Evolutionary conservation across 2,888 invertebrate species (phyloP), one percentile per base, ranked within the genome.

Genomic region (Drosophila trichaetosa): DNA sequence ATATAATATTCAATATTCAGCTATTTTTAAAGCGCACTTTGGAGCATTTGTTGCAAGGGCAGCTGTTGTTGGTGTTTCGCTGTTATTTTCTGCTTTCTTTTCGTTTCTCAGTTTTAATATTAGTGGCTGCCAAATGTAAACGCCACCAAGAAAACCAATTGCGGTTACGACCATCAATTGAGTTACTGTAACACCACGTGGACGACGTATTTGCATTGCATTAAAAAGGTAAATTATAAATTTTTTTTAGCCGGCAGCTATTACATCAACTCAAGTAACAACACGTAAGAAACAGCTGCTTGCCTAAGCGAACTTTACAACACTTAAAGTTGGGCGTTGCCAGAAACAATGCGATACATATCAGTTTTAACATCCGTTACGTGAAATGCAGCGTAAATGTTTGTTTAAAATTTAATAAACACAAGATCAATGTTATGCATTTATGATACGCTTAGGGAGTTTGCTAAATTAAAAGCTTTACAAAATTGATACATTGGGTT

Each of bases 61-160:
- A 16, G 71, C 5, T 59, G 54, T 57, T 52, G 69, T 16, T 51
- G 68, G 10, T 38, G 57, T 0, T 62, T 63, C 71, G 53, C 11
- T 63, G n/a, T 16, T 63, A 7, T 49, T 63, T 8, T 68, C 66
- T 0, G 67, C 0, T 36, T 76, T 76, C 7, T 80, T 49, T 42
- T 91, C 91, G 69, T 79, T 84, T 73, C 81, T 90, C 63, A 73
- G 91, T 70, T 80, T 88, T 7, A 90, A 3, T 54, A 94, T 84
- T 6, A 93, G 74, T 48, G 94, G 94, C 65, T 92, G 90, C 94
- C 94, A 94, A 92, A 94, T 93, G 74, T 94, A 94, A 73, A 92
- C 72, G 38, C 94, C 94, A 48, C 92, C 92, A 11, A 92, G 29
- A 40, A 93, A 75, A 54, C 92, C 94, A 65, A 94, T 24, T 18